Evolutionary conservation across 92 coral and sea anemone species (phyloP).

Genomic region (Epizoanthus stellaris): DNA sequence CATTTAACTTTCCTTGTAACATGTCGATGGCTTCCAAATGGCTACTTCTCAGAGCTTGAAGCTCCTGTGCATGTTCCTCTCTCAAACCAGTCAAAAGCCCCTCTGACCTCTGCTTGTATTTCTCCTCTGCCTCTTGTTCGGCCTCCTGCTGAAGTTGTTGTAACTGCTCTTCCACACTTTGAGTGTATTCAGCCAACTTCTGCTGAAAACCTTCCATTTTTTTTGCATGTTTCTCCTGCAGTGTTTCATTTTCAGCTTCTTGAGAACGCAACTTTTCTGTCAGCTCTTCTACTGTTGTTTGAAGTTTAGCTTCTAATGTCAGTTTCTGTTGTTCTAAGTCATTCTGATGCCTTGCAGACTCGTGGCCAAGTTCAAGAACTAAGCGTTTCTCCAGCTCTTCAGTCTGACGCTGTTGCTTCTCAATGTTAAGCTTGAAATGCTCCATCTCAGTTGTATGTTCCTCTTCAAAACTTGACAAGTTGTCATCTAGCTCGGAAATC

Average conservation of each 20-base stretch:
- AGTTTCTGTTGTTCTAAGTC: conserved; percentile 57
- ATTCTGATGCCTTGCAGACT: conserved; percentile 76
- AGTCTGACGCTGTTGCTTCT: conserved; percentile 79
- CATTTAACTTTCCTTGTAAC: conserved; percentile 40
- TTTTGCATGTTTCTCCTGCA: conserved; percentile 65
- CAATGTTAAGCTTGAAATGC: conserved; percentile 66
- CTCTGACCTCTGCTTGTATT: conserved; percentile 16
- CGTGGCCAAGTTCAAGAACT: conserved; percentile 83
- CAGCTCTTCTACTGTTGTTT: conserved; percentile 43
- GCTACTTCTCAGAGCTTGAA: conserved; percentile 46
- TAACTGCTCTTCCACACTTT: conserved; percentile 75
- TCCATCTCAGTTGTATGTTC: conserved; percentile 81
- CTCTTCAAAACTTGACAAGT: conserved; percentile 85
- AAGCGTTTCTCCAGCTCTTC: conserved; percentile 84
- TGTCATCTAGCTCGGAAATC: conserved; percentile 83
- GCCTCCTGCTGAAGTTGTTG: conserved; percentile 56
- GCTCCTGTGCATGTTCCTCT: conserved; percentile 58
- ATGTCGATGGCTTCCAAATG: conserved; percentile 44
- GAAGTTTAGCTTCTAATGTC: conserved; percentile 53
- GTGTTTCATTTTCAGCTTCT: conserved; percentile 62
- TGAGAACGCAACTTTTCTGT: conserved; percentile 56
- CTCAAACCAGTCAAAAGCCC: conserved; percentile 1
- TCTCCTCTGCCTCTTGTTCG: conserved; percentile 58
- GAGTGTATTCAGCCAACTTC: conserved; percentile 69
- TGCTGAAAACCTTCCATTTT: conserved; percentile 74